Conservation (phyloP, 2,113 vertebrate genomes). For the Symphodus melops region DNA sequence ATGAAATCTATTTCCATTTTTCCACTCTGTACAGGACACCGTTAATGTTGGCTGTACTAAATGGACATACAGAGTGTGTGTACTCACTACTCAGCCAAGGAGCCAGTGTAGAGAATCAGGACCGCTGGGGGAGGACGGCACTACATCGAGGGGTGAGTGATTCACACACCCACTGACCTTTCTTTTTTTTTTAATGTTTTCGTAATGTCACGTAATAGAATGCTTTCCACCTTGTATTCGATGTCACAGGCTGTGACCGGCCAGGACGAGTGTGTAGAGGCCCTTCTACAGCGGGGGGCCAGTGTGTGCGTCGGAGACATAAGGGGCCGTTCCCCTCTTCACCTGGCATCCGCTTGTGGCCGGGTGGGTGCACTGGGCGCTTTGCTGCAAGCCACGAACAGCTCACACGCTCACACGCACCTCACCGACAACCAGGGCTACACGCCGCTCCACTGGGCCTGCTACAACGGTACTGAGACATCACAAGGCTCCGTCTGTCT, state of each 20-base stretch:
- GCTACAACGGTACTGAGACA: constrained; percentile 90
- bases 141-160: constrained; percentile 93
- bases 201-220: neutral
- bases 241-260: constrained; percentile 90
- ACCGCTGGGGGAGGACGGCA: constrained; percentile 95
- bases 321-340: constrained; percentile 90
- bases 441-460: constrained; percentile 98
- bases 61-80: constrained; percentile 95
- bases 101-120: constrained; percentile 93
- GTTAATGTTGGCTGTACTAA: constrained; percentile 97
- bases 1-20: neutral
- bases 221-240: neutral
- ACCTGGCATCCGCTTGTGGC: constrained; percentile 94
- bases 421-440: constrained; percentile 94
- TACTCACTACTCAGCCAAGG: constrained; percentile 95
- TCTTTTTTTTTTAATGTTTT: too few species aligned
- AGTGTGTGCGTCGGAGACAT: constrained; percentile 88
- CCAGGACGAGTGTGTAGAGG: constrained; percentile 95
- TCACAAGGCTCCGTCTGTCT: neutral
- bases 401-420: constrained; percentile 81
- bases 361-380: constrained; percentile 90
- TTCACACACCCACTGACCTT: neutral
- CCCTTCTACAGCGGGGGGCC: constrained; percentile 92
- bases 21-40: constrained; percentile 85
- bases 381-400: constrained; percentile 87